These are phyloP conservation scores for Agrochola lota DNA, from an alignment of 2,888 invertebrate genomes.

Conservation along the genomic window DNA sequence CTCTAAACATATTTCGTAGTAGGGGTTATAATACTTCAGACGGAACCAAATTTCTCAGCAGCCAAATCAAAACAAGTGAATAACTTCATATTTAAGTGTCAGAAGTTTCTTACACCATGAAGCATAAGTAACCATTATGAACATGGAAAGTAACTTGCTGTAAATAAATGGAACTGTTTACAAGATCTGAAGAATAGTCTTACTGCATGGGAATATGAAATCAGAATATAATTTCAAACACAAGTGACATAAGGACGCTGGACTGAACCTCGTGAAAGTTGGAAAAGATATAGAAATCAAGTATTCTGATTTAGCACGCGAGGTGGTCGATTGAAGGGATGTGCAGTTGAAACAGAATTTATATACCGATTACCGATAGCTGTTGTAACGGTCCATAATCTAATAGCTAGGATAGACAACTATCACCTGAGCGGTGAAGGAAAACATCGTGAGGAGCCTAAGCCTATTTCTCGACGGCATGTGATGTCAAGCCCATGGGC, in stretches of 20 bases:
- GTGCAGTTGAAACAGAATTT: neutral
- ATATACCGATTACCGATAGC: neutral
- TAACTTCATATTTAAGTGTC: slow-evolving; percentile 58
- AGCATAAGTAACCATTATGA: slow-evolving; percentile 33
- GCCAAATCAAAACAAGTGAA: slow-evolving; percentile 52
- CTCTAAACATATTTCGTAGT: slow-evolving; percentile 19
- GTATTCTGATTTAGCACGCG: neutral
- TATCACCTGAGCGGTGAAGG: neutral
- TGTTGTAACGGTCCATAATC: neutral
- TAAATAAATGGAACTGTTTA: slow-evolving; percentile 28
- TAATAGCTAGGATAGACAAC: neutral
- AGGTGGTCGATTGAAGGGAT: neutral
- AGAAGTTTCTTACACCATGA: slow-evolving; percentile 47
- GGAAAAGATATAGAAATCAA: neutral
- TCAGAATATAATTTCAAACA: neutral
- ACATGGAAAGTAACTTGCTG: slow-evolving; percentile 23
- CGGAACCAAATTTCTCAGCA: slow-evolving; percentile 50
- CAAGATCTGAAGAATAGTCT: slow-evolving; percentile 11
- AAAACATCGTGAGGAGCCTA: too few relatives aligned
- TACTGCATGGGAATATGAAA: slow-evolving; percentile 6
- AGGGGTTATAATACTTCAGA: slow-evolving; percentile 31
- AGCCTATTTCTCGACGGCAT: too few relatives aligned
- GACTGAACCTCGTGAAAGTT: neutral
- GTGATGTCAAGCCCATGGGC: too few relatives aligned
- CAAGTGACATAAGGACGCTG: too few relatives aligned